These are phyloP conservation scores for Lissocephala sabroskyi DNA, from an alignment of 2,888 invertebrate species.

Conservation along the genomic window DNA sequence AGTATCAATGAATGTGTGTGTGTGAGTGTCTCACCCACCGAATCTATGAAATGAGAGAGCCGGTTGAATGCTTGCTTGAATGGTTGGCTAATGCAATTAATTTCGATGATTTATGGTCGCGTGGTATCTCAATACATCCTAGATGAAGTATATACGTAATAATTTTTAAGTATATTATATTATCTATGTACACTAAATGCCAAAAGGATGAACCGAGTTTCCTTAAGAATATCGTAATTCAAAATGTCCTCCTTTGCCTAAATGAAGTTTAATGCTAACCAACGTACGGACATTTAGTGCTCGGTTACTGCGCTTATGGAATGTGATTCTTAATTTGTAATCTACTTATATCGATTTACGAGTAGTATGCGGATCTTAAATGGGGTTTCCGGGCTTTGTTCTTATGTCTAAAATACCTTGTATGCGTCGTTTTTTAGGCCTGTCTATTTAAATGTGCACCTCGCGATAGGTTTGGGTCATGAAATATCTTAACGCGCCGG, in stretches of 20 bases:
- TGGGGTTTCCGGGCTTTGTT: constrained; percentile 5
- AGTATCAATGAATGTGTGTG: constrained; percentile 1
- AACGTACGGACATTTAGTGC: too few relatives aligned
- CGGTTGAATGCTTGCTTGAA: neutral
- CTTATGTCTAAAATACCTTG: constrained; percentile 45
- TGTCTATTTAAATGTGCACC: constrained; percentile 48
- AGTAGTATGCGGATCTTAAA: too few relatives aligned
- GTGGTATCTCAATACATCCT: too few relatives aligned
- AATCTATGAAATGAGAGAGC: too few relatives aligned
- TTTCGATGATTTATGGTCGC: constrained; percentile 5
- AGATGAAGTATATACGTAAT: too few relatives aligned
- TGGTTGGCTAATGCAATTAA: neutral
- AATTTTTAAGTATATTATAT: constrained; percentile 5
- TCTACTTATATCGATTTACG: too few relatives aligned
- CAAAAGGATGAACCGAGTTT: too few relatives aligned
- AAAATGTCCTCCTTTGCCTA: too few relatives aligned
- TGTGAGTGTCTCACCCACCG: neutral
- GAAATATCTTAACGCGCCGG: constrained; percentile 50
- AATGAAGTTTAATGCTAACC: too few relatives aligned
- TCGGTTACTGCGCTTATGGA: too few relatives aligned
- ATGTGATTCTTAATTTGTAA: too few relatives aligned
- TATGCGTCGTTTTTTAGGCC: constrained; percentile 37
- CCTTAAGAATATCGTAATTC: too few relatives aligned
- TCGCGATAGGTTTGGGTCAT: constrained; percentile 60
- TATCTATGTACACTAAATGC: constrained; percentile 38